Evolutionary conservation across 2,797 vertebrate species (phyloP), one percentile per base, ranked within the genome.

Genomic region (Acanthopagrus latus): DNA sequence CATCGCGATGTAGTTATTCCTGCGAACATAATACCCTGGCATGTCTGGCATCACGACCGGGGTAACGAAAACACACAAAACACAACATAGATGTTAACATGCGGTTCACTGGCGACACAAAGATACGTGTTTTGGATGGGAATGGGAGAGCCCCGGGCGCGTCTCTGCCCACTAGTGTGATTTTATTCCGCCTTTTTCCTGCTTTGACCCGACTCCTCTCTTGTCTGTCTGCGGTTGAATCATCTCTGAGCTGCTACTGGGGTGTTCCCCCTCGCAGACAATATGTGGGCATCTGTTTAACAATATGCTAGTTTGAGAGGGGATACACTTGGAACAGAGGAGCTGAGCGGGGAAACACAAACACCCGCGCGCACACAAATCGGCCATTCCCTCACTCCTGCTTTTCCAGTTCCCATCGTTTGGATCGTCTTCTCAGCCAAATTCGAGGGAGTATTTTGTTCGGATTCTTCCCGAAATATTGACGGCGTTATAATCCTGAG

Each of bases 211-310:
- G 55, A 86, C 82, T 84, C 81, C 81, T 85, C 71, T 88, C 76
- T 78, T 78, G 84, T 86, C 80, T 86, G 80, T 64, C 63, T 86
- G 21, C 52, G 78, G 54, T 79, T 83, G 84, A 92, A 89, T 91
- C 86, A 79, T 86, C 77, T 84, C 78, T 80, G 60, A 77, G 83
- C 82, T 68, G 80, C 86, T 83, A 82, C 83, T 80, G 80, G 80
- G 86, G 78, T 81, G 78, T 84, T 89, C 84, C 84, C 84, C 80
- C 81, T 76, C 79, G 64, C 79, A 86, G 7, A 83, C 74, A 79
- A 82, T 86, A 86, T 82, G 81, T 84, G 80, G 82, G 86, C 86
- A 88, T 90, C 90, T 91, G 89, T 86, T 88, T 81, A 76, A 81
- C 83, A 92, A 86, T 85, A 88, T 88, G 90, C 71, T 85, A 54